Evolutionary conservation across 2,113 vertebrate genomes (phyloP).

Genomic region (Platysteira castanea): DNA sequence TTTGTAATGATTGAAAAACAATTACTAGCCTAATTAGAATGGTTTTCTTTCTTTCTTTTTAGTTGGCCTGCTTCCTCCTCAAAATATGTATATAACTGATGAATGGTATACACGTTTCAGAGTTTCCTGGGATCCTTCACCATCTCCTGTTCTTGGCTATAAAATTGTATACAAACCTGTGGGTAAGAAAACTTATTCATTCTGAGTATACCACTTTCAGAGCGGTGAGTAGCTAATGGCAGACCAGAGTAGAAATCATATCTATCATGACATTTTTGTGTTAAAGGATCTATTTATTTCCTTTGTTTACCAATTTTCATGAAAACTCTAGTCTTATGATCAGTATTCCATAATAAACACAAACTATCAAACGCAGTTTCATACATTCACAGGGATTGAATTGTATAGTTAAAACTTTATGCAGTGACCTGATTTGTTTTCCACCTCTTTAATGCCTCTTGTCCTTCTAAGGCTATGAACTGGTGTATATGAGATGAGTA

Average conservation of each 20-base stretch:
- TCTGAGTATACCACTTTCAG: background rate
- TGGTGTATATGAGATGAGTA: background rate
- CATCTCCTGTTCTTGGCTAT: constrained; percentile 91
- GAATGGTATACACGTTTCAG: constrained; percentile 98
- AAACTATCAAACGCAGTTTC: background rate
- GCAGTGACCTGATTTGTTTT: background rate
- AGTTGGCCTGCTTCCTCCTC: constrained; percentile 90
- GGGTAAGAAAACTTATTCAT: constrained; percentile 73
- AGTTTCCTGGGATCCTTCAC: constrained; percentile 90
- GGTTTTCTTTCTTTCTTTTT: constrained; percentile 15
- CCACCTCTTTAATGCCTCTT: background rate
- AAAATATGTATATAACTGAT: constrained; percentile 92
- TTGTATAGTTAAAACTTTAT: background rate
- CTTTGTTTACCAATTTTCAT: background rate
- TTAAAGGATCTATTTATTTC: background rate
- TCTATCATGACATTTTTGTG: background rate
- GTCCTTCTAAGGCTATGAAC: background rate
- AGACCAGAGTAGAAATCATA: background rate
- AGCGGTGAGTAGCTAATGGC: background rate
- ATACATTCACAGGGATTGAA: background rate
- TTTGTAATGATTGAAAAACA: background rate
- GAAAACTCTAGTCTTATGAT: background rate
- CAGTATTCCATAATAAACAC: background rate
- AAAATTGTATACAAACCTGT: constrained; percentile 87
- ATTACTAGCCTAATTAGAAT: background rate